Conservation (phyloP, 2,797 vertebrate genomes). For the Parotocinclus haroldoi region DNA sequence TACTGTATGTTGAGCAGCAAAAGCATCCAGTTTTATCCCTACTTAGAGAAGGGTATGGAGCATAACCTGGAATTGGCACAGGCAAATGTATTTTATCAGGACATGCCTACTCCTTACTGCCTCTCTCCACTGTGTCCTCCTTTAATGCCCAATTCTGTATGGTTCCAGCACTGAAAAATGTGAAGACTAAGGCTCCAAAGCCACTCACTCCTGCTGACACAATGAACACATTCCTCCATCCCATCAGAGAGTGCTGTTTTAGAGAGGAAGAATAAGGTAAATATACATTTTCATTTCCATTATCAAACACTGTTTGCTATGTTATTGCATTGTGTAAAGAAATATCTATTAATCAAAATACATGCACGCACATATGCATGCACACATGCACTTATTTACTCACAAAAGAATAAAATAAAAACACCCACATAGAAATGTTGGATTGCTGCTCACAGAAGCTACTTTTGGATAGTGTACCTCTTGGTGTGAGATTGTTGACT, state of each 20-base stretch:
- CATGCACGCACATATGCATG: no score
- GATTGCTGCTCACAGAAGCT: no score
- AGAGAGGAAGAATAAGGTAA: conserved; percentile 7
- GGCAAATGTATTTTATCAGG: not conserved
- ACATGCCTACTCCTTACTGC: conserved; percentile 11
- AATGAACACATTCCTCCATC: conserved; percentile 77
- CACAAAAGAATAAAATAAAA: no score
- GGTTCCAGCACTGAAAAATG: conserved; percentile 65
- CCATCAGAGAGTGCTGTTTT: conserved; percentile 66
- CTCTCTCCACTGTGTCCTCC: conserved; percentile 46
- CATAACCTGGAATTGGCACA: no score
- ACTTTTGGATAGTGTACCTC: no score
- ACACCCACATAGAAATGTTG: no score
- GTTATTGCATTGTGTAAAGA: not conserved
- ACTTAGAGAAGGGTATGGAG: no score
- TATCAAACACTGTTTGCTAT: not conserved
- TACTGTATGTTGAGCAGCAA: no score
- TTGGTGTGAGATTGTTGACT: no score
- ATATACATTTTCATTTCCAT: not conserved
- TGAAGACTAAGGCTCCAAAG: conserved; percentile 64
- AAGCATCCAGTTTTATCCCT: no score
- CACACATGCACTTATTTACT: no score
- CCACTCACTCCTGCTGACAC: conserved; percentile 65
- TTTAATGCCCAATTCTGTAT: conserved; percentile 75
- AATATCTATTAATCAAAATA: no score